Percentiles rank a stretch among this genome's conserved stretches.
Conservation (phyloP, 2,113 vertebrate species). For the Ploceus nigricollis region DNA sequence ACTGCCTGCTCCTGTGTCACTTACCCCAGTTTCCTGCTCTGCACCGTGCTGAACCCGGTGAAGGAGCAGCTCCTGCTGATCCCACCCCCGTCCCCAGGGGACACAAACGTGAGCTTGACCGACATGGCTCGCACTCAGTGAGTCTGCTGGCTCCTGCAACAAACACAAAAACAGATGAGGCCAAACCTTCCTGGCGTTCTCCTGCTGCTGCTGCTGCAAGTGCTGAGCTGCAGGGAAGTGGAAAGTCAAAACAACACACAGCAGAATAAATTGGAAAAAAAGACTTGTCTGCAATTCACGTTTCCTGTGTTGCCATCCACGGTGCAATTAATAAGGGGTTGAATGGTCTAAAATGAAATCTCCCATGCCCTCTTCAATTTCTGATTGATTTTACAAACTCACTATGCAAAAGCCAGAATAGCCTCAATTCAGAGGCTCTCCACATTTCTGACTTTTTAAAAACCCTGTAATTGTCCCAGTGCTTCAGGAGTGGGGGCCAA, state of each 20-base stretch:
- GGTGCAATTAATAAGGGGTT: not conserved
- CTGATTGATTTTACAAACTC: conserved; percentile 54
- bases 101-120: conserved; percentile 75
- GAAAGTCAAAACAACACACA: not conserved
- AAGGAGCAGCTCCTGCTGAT: conserved; percentile 81
- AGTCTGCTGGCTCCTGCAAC: not conserved
- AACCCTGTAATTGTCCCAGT: not conserved
- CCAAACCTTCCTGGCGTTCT: not conserved
- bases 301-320: conserved; percentile 29
- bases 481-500: conserved; percentile 27
- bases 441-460: not conserved
- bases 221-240: not conserved
- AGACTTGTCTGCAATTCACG: not conserved
- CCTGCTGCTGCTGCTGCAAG: not conserved
- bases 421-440: not conserved
- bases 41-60: conserved; percentile 74
- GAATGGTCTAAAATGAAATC: not conserved
- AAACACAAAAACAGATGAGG: not conserved
- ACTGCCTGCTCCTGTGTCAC: conserved; percentile 37
- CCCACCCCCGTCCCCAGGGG: conserved; percentile 66
- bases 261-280: not conserved
- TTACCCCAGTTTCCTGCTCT: conserved; percentile 74
- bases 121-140: conserved; percentile 65
- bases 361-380: conserved; percentile 17
- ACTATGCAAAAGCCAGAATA: not conserved